Conservation (phyloP, 1,140 invertebrate genomes). For the Cryptotermes secundus region DNA sequence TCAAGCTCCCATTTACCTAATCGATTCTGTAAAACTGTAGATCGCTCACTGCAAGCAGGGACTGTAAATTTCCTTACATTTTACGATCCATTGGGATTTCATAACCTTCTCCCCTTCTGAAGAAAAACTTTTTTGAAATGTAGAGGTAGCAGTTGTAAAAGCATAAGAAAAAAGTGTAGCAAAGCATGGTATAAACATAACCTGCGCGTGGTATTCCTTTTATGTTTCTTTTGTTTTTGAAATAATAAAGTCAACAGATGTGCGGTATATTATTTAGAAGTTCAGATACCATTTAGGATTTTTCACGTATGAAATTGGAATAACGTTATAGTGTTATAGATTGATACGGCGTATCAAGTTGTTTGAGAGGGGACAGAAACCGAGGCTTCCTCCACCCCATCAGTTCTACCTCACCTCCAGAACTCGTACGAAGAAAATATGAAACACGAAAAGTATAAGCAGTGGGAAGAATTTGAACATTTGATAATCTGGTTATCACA, state of each 20-base stretch:
- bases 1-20: constrained; percentile 28
- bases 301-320: background rate
- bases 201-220: background rate
- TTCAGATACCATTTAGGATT: background rate
- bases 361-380: background rate
- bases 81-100: constrained; percentile 34
- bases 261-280: constrained; percentile 20
- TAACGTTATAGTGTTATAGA: background rate
- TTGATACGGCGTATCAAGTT: background rate
- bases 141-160: constrained; percentile 20
- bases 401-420: too few species aligned
- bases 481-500: too few species aligned
- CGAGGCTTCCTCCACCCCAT: background rate
- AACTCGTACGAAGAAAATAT: too few species aligned
- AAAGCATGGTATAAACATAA: background rate
- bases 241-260: constrained; percentile 26
- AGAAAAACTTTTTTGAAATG: constrained; percentile 28
- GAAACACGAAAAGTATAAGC: too few species aligned
- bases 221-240: background rate
- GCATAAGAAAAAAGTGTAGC: background rate
- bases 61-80: constrained; percentile 33
- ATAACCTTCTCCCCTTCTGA: constrained; percentile 25
- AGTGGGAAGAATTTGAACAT: too few species aligned
- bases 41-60: constrained; percentile 2
- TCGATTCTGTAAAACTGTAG: constrained; percentile 25